Percentiles rank a stretch among this genome's conserved stretches.
These are phyloP conservation scores for Nasonia oneida DNA, from an alignment of 2,888 invertebrate species.

Conservation along the genomic window DNA sequence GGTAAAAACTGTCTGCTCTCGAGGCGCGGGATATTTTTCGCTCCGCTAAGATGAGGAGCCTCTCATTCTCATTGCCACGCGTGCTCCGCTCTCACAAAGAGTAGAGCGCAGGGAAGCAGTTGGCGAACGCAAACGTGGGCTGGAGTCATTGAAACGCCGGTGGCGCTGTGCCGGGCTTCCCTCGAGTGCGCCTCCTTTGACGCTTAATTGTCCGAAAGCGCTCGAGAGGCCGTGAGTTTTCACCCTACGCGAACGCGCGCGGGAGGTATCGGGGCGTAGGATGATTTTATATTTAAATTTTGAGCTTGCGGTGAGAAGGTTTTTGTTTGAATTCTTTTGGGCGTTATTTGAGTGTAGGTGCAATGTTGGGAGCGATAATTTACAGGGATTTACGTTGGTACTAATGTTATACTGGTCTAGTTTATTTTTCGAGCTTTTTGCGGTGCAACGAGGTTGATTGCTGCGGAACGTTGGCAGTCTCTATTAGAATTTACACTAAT, in stretches of 20 bases:
- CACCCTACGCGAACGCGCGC: neutral
- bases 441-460: too few species aligned
- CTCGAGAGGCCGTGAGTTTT: constrained; percentile 22
- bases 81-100: constrained; percentile 2
- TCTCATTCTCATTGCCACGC: constrained; percentile 12
- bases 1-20: constrained; percentile 7
- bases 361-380: neutral
- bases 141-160: constrained; percentile 15
- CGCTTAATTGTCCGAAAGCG: constrained; percentile 53
- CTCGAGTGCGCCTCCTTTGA: constrained; percentile 33
- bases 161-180: neutral
- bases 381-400: neutral
- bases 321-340: neutral
- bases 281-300: neutral
- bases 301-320: neutral
- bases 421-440: too few species aligned
- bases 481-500: too few species aligned
- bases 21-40: neutral
- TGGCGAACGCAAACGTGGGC: constrained; percentile 12
- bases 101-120: neutral
- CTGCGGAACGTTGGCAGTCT: too few species aligned
- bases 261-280: neutral
- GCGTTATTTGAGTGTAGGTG: neutral
- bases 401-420: too few species aligned
- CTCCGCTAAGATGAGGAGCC: neutral